Evolutionary conservation across 2,113 vertebrate genomes (phyloP), one percentile per base, ranked within the genome.

Genomic region (Chaetura pelagica): DNA sequence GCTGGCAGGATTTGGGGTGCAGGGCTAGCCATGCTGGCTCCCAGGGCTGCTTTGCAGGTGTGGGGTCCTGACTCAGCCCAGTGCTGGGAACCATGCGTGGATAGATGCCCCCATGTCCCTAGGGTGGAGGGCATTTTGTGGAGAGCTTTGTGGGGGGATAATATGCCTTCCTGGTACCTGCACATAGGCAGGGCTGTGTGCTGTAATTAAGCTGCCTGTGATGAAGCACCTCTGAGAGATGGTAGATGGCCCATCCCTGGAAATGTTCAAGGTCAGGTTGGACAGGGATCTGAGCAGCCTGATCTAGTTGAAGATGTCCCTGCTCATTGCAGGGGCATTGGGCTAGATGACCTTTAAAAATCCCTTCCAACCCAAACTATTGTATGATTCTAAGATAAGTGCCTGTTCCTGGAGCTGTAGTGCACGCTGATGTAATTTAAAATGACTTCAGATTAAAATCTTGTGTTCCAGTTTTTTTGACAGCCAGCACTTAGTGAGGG

Each of bases 31-130:
- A 1, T 1, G 0, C 40, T 32, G 40, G 22, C 40, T 82, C 42
- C 68, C 23, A 3, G 38, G 35, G 69, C 59, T 63, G 57, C 80
- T 68, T 64, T 34, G 46, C 48, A 15, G 13, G 4, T 14, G 12
- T 0, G 2, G 21, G 35, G 23, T 38, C 4, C 0, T 8, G 42
- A 24, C 48, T 69, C 35, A 74, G 67, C 49, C 38, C 20, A 4
- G 30, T 1, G 0, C 49, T 32, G 10, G 22, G 64, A 12, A 15
- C 6, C 2, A 1, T 1, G 27, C 1, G 1, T 1, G 2, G 51
- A 55, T 6, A 8, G 57, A 13, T 76, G 49, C 2, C 32, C 27
- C 21, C 0, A 9, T 55, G 59, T 10, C 44, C 1, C 21, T 27
- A 6, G 0, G 0, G 30, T 51, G 49, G 55, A 49, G 79, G 26